Evolutionary conservation across 2,797 vertebrate species (phyloP), one percentile per base, ranked within the genome.

Genomic region (Microctenopoma stevenorrisi): DNA sequence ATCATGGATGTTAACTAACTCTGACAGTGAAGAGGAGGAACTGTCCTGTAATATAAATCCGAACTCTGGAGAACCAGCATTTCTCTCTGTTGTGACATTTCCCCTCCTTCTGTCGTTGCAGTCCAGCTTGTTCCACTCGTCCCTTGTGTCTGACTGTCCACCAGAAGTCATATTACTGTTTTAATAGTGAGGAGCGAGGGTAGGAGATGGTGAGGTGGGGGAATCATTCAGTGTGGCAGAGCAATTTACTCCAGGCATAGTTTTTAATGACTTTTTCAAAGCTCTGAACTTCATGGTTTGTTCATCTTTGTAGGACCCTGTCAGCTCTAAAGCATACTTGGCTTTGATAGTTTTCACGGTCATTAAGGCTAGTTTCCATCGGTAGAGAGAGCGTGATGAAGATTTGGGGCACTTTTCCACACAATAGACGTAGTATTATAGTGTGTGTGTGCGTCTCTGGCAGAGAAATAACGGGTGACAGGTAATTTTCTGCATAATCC

Each of bases 251-350:
- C 35, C 72, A 73, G 72, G 72, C 79, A 60, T 76, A 79, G 62
- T 75, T 79, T 82, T 87, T 88, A 90, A 90, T 84, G 77, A 76
- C 76, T 82, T 89, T 85, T 81, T 85, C 63, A 83, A 89, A 84
- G 83, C 75, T 81, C 72, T 70, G 71, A 79, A 74, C 76, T 78
- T 77, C 70, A 44, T 84, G 75, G 68, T 80, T 83, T 80, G 87
- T 88, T 86, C 66, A 75, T 89, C 80, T 81, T 69, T 78, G 50
- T 58, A 42, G 72, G 67, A 64, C 8, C 30, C 69, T 54, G 75
- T 83, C 70, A 80, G 72, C 72, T 81, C 50, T 67, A 66, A 73
- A 84, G 78, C 83, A 73, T 60, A 57, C 69, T 67, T 73, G 69
- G 61, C 52, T 46, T 60, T 47, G 72, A 64, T 77, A 54, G 58